Base-by-base conservation (phyloP, 2,888 invertebrate genomes). In the Cylloceria caligata region DNA sequence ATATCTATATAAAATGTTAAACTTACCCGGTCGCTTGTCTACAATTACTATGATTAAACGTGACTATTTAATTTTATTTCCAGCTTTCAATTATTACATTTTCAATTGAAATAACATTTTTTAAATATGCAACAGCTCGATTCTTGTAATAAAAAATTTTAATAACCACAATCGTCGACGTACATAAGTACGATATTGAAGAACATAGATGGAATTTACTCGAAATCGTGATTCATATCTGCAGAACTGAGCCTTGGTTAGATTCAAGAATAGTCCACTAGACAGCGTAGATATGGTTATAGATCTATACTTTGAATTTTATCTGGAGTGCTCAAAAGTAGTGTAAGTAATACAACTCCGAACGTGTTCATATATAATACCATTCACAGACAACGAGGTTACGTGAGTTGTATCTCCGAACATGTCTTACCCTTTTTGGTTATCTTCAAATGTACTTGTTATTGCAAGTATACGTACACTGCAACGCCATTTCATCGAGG, bases 281-380 rank as follows among this genome's bases (percentile, higher is more conserved):
- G n/a, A 30, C 16, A 6, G 30, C 16, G 55, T 16, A 7, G 19
- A 60, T 60, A 19, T 19, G 19, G 60, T 9, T 60, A 60, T 60
- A 16, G 36, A 16, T 60, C 4, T 34, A 34, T 36, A 16, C 16
- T 34, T 19, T 13, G 60, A 3, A 34, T 19, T n/a, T 19, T 34
- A 34, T 60, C 30, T 30, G 36, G 19, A 34, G 34, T 36, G 19
- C 60, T 60, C 19, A 34, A 60, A 34, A 60, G 34, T 60, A 34
- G 19, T 34, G 36, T 7, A 36, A 60, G 34, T 34, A 4, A 7
- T 16, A 19, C 34, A 60, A 60, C 60, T 60, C 6, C 60, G 60
- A 36, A 60, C 30, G 34, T 19, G 60, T 60, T 34, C 60, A 60
- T 60, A 34, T 60, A 34, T 34, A 60, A 36, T 60, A 34, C 60